Evolutionary conservation across 2,113 vertebrate species (phyloP).

Genomic region (Misgurnus anguillicaudatus): DNA sequence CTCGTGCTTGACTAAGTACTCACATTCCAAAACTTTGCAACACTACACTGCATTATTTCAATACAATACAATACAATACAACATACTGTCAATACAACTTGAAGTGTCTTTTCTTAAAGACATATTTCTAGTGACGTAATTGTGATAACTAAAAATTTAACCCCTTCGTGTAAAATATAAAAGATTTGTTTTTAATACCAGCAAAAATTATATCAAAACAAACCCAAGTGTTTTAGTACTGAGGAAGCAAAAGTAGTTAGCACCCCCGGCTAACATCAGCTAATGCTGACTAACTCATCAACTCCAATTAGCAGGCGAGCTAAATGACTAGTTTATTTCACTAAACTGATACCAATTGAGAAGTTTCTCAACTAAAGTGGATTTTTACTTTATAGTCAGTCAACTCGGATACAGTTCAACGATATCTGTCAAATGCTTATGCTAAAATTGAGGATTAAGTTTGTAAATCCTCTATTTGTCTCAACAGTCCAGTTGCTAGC

Average conservation of each 20-base stretch:
- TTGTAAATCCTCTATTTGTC: slow-evolving; percentile 61
- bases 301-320: slow-evolving; percentile 39
- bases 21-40: too few relatives aligned
- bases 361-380: not conserved
- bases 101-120: too few relatives aligned
- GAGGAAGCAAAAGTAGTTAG: slow-evolving; percentile 42
- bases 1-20: too few relatives aligned
- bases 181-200: not conserved
- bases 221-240: slow-evolving; percentile 1
- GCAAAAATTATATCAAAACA: not conserved
- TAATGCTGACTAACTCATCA: slow-evolving; percentile 45
- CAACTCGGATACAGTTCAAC: slow-evolving; percentile 44
- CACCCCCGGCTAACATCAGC: slow-evolving; percentile 33
- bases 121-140: too few relatives aligned
- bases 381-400: not conserved
- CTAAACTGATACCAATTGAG: slow-evolving; percentile 2
- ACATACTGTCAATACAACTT: too few relatives aligned
- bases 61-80: too few relatives aligned
- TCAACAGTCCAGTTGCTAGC: slow-evolving; percentile 56
- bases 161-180: not conserved
- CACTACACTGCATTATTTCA: too few relatives aligned
- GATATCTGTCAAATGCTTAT: not conserved
- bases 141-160: not conserved
- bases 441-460: slow-evolving; percentile 16
- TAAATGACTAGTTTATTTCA: slow-evolving; percentile 23